Evolutionary conservation across 1,140 invertebrate genomes (phyloP).

Genomic region (Euwallacea fornicatus): DNA sequence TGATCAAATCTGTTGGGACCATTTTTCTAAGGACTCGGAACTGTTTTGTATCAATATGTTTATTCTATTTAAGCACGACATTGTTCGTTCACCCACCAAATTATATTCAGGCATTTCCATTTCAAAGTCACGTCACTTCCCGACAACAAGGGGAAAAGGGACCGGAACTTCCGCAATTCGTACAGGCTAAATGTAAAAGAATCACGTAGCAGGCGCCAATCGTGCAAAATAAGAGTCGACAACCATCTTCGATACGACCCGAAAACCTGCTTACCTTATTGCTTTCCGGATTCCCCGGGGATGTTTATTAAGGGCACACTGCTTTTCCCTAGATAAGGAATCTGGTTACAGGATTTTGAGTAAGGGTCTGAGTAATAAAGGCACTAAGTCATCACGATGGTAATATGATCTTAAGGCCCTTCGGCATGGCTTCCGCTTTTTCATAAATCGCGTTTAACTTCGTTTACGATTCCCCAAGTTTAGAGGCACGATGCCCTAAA

Average conservation of each 20-base stretch:
- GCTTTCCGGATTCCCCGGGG: background rate
- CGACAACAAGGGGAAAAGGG: background rate
- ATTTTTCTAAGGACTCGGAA: too few species aligned
- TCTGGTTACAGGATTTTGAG: background rate
- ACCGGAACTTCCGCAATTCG: constrained; percentile 8
- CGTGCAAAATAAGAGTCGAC: constrained; percentile 15
- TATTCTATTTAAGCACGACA: background rate
- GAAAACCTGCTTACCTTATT: constrained; percentile 10
- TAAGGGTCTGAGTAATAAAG: background rate
- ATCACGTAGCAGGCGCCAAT: constrained; percentile 21
- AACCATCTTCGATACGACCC: constrained; percentile 9
- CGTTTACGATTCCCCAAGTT: constrained; percentile 2
- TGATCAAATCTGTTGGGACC: too few species aligned
- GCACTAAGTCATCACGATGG: background rate
- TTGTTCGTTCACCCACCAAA: background rate
- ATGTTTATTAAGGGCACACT: constrained; percentile 9
- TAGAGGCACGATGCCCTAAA: background rate
- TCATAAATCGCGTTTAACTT: background rate
- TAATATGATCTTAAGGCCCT: background rate
- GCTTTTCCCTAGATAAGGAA: background rate
- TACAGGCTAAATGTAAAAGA: constrained; percentile 21
- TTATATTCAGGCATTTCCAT: constrained; percentile 7
- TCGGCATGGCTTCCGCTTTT: background rate
- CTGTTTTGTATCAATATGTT: too few species aligned
- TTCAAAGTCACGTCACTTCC: background rate